Conservation (phyloP, 2,113 vertebrate genomes). For the Hemicordylus capensis region DNA sequence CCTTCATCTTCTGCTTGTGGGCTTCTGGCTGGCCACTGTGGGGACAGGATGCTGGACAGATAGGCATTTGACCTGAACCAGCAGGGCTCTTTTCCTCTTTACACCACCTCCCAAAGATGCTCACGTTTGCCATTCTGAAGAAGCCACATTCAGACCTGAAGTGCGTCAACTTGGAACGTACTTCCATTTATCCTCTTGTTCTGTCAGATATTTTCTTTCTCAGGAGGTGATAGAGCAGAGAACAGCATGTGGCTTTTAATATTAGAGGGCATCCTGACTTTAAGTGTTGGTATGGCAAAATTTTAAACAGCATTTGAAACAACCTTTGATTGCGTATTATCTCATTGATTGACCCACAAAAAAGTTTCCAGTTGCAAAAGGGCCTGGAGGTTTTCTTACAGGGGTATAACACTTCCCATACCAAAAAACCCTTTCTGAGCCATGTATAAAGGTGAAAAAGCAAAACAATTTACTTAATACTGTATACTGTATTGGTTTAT, state of each 20-base stretch:
- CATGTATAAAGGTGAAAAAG: neutral
- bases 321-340: neutral
- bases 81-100: too few relatives aligned
- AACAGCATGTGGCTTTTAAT: neutral
- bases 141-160: too few relatives aligned
- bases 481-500: too few relatives aligned
- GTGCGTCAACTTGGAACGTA: too few relatives aligned
- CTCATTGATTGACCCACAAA: neutral
- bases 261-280: neutral
- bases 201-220: too few relatives aligned
- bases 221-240: neutral
- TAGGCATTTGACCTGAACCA: too few relatives aligned
- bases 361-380: neutral
- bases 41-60: too few relatives aligned
- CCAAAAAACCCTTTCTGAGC: neutral
- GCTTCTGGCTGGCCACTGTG: too few relatives aligned
- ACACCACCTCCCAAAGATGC: too few relatives aligned
- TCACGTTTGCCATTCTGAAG: too few relatives aligned
- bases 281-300: neutral
- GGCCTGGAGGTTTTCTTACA: neutral
- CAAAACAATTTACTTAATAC: neutral
- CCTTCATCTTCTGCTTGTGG: too few relatives aligned
- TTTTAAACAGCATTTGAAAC: neutral
- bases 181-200: too few relatives aligned
- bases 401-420: neutral